phyloP scores from a whole-genome alignment of 2,888 invertebrate species.

The Clitarchus hookeri region DNA sequence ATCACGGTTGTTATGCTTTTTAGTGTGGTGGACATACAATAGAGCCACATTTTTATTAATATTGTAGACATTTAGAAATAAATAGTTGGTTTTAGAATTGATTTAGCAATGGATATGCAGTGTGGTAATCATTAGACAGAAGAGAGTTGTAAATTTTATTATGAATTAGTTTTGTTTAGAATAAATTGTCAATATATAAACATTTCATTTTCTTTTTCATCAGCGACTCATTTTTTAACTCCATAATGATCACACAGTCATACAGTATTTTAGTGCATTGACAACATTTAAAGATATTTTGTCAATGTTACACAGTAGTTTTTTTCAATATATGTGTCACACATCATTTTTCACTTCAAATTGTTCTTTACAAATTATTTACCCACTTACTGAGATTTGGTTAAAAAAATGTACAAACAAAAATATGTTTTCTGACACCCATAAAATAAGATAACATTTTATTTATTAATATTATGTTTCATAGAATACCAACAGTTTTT shows the following conservation, averaged over 20 bases:
- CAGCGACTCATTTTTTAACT: background rate
- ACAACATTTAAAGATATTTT: conserved; percentile 32
- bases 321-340: background rate
- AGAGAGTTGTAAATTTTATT: conserved; percentile 8
- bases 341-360: background rate
- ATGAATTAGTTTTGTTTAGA: conserved; percentile 9
- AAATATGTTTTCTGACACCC: background rate
- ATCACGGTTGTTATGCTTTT: background rate
- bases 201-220: conserved; percentile 1
- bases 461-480: conserved; percentile 17
- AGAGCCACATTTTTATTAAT: background rate
- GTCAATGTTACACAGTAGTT: background rate
- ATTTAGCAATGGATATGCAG: background rate
- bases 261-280: conserved; percentile 29
- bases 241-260: background rate
- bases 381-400: background rate
- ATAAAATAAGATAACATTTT: conserved; percentile 18
- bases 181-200: conserved; percentile 14
- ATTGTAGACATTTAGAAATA: background rate
- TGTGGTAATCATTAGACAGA: background rate
- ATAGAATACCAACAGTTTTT: conserved; percentile 17
- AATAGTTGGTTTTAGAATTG: too few species aligned
- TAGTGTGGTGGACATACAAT: background rate
- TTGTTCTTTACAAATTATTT: background rate
- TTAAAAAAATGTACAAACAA: background rate